A percentile compares a stretch with the other conserved stretches of the same genome.
Evolutionary conservation across 2,888 invertebrate species (phyloP).

Genomic region (Arenicola marina): DNA sequence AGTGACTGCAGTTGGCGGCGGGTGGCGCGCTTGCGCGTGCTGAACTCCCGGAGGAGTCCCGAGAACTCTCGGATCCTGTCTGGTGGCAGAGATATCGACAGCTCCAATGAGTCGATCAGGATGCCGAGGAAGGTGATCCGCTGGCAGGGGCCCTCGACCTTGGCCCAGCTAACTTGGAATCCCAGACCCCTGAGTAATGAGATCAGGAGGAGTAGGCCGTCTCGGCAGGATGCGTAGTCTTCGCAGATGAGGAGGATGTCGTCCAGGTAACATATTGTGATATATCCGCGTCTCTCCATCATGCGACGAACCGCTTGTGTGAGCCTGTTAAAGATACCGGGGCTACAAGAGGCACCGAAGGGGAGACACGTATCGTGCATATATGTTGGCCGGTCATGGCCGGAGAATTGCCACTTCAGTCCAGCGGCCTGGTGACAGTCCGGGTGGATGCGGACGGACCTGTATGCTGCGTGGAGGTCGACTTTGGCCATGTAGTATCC

Average conservation of each 20-base stretch:
- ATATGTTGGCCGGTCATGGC: background rate
- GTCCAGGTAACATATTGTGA: background rate
- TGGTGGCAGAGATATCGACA: background rate
- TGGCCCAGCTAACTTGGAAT: background rate
- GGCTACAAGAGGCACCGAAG: background rate
- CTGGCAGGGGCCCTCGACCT: background rate
- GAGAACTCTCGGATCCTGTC: background rate
- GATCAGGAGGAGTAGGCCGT: background rate
- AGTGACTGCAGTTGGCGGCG: background rate
- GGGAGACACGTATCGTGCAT: background rate
- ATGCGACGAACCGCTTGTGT: background rate
- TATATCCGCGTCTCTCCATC: background rate
- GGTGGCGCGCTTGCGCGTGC: background rate
- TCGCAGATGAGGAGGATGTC: background rate
- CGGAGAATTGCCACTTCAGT: background rate
- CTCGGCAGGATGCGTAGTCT: background rate
- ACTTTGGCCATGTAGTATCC: slow-evolving; percentile 1
- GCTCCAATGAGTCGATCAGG: background rate
- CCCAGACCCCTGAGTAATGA: background rate
- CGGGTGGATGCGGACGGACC: background rate
- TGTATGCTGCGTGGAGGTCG: background rate
- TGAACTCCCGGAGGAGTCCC: background rate
- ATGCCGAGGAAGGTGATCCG: background rate
- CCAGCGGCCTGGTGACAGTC: background rate
- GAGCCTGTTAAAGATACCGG: background rate